Conservation (phyloP, 2,797 vertebrate species). For the Semaprochilodus insignis region DNA sequence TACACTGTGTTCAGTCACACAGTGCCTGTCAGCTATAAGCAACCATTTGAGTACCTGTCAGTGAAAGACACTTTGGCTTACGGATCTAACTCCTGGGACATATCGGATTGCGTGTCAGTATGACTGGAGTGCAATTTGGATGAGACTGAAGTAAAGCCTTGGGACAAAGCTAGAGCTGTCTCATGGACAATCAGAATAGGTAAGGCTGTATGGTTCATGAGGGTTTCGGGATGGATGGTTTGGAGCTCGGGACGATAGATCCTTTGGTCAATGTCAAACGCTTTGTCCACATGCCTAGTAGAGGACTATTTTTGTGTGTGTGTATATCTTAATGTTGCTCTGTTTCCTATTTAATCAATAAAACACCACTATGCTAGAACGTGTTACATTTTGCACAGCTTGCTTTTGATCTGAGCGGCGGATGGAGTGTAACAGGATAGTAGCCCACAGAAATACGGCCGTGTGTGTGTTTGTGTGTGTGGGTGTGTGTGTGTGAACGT, state of each 20-base stretch:
- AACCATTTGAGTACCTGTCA: slow-evolving; percentile 62
- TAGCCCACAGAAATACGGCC: neutral
- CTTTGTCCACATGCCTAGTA: slow-evolving; percentile 65
- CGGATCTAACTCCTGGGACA: slow-evolving; percentile 39
- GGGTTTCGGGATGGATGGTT: slow-evolving; percentile 55
- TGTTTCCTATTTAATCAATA: slow-evolving; percentile 87
- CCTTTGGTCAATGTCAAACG: slow-evolving; percentile 66
- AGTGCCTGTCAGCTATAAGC: slow-evolving; percentile 64
- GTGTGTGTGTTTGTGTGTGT: neutral
- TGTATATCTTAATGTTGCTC: slow-evolving; percentile 70
- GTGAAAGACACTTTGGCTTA: slow-evolving; percentile 27
- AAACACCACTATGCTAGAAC: slow-evolving; percentile 65
- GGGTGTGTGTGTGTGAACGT: too few species aligned
- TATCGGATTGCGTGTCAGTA: slow-evolving; percentile 19
- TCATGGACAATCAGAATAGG: slow-evolving; percentile 47
- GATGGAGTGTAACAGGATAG: neutral
- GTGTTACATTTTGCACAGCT: neutral
- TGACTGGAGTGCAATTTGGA: slow-evolving; percentile 63
- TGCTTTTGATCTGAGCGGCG: slow-evolving; percentile 7
- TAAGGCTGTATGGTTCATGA: slow-evolving; percentile 60
- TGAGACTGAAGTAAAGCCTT: slow-evolving; percentile 56
- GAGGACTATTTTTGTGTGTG: slow-evolving; percentile 73
- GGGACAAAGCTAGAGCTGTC: slow-evolving; percentile 51
- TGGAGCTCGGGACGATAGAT: slow-evolving; percentile 42
- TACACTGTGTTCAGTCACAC: slow-evolving; percentile 72